Conservation (phyloP, 2,113 vertebrate genomes). For the Phalacrocorax pelagicus region DNA sequence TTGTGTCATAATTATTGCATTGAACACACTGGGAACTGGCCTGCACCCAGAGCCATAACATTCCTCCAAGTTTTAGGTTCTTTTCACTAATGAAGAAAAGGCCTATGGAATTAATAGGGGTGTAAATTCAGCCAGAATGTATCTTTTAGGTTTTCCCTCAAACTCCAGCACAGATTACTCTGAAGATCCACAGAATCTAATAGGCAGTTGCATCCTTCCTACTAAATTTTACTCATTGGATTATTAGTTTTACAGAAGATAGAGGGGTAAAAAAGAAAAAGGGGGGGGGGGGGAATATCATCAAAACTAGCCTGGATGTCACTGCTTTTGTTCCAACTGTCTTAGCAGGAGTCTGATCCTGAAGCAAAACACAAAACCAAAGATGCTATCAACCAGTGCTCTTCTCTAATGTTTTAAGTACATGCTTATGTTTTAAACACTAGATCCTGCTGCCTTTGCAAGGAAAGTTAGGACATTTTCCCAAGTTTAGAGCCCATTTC, state of each 20-base stretch:
- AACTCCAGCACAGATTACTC: background rate
- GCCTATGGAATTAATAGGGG: background rate
- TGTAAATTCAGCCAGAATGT: background rate
- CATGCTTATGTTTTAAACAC: background rate
- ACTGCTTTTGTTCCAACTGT: background rate
- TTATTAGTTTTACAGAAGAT: background rate
- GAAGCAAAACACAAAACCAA: background rate
- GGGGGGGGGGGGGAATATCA: background rate
- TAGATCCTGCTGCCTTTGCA: background rate
- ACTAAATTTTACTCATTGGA: background rate
- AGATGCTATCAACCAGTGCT: background rate
- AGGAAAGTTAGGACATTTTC: background rate
- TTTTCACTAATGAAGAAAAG: background rate
- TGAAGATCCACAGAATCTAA: background rate
- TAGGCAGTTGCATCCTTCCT: background rate
- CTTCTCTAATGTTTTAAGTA: background rate
- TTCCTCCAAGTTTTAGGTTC: background rate
- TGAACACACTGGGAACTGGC: background rate
- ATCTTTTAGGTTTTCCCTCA: background rate
- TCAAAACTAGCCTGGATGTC: background rate
- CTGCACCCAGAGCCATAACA: background rate
- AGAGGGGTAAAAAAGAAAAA: fast-evolving
- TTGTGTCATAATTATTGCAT: background rate
- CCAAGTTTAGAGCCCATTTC: background rate
- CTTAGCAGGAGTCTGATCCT: background rate